These are phyloP conservation scores for Patella depressa DNA, from an alignment of 2,888 invertebrate species.

Conservation along the genomic window DNA sequence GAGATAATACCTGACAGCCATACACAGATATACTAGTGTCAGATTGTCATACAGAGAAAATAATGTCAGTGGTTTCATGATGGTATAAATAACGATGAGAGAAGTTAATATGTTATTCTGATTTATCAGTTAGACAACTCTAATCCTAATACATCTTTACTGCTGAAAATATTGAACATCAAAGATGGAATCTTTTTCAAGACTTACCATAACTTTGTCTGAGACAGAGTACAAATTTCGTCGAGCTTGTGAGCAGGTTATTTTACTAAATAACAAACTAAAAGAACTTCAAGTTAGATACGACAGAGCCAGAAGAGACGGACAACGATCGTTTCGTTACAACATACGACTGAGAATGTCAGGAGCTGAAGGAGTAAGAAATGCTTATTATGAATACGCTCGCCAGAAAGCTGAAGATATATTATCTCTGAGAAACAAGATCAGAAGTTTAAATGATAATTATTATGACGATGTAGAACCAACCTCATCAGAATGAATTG, in stretches of 20 bases:
- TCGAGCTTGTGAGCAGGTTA: constrained; percentile 20
- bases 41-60: no score
- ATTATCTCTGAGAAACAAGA: background rate
- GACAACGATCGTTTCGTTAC: constrained; percentile 16
- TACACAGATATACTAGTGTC: no score
- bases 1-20: no score
- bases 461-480: no score
- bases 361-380: constrained; percentile 16
- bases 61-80: no score
- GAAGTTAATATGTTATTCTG: no score
- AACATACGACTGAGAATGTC: constrained; percentile 16
- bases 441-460: background rate
- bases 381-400: constrained; percentile 22
- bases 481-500: no score
- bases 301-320: constrained; percentile 14
- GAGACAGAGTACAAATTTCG: constrained; percentile 15
- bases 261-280: constrained; percentile 15
- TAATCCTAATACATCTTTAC: no score
- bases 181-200: no score
- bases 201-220: background rate
- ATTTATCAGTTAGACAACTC: no score
- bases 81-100: no score
- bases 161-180: no score
- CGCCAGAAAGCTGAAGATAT: constrained; percentile 14
- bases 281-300: constrained; percentile 17